phyloP scores from a whole-genome alignment of 2,113 vertebrate species.

The Corythornis vintsioides region DNA sequence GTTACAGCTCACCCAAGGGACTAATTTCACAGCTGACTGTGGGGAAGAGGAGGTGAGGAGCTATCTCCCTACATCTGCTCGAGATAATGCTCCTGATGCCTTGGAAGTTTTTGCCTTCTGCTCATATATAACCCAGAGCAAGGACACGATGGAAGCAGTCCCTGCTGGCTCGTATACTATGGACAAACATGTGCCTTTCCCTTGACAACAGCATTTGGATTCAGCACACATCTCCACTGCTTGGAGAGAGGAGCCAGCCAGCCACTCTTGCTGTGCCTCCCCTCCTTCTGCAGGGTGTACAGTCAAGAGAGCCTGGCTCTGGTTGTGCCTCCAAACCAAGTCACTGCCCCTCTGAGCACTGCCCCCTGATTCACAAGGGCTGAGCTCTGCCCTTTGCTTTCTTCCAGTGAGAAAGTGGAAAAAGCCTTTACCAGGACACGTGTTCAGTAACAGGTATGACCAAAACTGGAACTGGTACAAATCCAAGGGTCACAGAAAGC shows the following conservation, averaged over 20 bases:
- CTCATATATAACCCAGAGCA: not conserved
- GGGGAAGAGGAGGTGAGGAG: not conserved
- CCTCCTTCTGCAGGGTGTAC: fast-evolving
- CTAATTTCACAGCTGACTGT: not conserved
- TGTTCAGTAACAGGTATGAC: not conserved
- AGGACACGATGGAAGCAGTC: not conserved
- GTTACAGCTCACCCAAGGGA: not conserved
- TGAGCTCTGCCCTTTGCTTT: not conserved
- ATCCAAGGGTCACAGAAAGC: fast-evolving
- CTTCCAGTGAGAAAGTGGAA: not conserved
- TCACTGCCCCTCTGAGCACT: fast-evolving
- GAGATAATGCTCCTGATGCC: not conserved
- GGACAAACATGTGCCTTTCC: not conserved
- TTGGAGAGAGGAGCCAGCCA: not conserved
- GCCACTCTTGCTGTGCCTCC: fast-evolving
- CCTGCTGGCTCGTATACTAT: not conserved
- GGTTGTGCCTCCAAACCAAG: fast-evolving
- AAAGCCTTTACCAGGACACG: not conserved
- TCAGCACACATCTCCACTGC: fast-evolving
- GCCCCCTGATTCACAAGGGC: not conserved
- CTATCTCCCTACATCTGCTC: not conserved
- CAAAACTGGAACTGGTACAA: not conserved
- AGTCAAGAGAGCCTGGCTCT: not conserved
- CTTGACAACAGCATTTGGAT: not conserved
- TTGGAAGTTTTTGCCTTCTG: not conserved